Percentiles rank a stretch among this genome's conserved stretches.
phyloP scores from a whole-genome alignment of 2,113 vertebrate genomes.

The Heloderma charlesbogerti region DNA sequence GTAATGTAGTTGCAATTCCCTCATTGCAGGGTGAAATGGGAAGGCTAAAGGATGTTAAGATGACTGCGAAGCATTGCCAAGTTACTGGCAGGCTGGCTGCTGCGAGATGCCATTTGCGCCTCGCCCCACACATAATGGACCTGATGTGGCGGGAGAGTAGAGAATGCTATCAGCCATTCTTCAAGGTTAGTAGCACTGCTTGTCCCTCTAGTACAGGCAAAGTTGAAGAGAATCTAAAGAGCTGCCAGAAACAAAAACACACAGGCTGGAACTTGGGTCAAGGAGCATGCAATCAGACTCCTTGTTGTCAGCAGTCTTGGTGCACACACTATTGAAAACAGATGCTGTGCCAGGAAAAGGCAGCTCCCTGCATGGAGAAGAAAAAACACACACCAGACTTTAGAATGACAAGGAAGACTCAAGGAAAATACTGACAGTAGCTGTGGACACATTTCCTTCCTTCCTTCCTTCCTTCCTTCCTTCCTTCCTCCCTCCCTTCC shows the following conservation, averaged over 20 bases:
- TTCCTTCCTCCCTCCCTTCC: too few species aligned
- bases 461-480: conserved; percentile 49
- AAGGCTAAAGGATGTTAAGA: not conserved
- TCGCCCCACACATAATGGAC: fast-evolving
- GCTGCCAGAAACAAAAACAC: conserved; percentile 62
- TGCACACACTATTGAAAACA: conserved; percentile 64
- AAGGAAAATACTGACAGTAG: conserved; percentile 19
- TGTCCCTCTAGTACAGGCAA: conserved; percentile 49
- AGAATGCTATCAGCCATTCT: conserved; percentile 58
- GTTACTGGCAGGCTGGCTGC: not conserved
- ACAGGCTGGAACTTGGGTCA: conserved; percentile 57
- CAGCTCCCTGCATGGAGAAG: conserved; percentile 66
- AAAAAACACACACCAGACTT: not conserved
- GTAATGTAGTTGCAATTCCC: not conserved
- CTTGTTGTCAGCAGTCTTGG: conserved; percentile 67
- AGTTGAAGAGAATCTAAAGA: conserved; percentile 54
- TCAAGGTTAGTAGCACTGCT: conserved; percentile 12
- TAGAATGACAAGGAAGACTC: conserved; percentile 59
- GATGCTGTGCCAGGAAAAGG: conserved; percentile 69
- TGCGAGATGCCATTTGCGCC: fast-evolving
- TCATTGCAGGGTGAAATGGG: not conserved
- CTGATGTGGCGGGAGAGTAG: conserved; percentile 50
- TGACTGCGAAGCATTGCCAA: conserved; percentile 47
- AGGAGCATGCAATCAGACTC: conserved; percentile 65
- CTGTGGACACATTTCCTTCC: conserved; percentile 25